Evolutionary conservation across 2,797 vertebrate species (phyloP).

Genomic region (Eospalax fontanierii): DNA sequence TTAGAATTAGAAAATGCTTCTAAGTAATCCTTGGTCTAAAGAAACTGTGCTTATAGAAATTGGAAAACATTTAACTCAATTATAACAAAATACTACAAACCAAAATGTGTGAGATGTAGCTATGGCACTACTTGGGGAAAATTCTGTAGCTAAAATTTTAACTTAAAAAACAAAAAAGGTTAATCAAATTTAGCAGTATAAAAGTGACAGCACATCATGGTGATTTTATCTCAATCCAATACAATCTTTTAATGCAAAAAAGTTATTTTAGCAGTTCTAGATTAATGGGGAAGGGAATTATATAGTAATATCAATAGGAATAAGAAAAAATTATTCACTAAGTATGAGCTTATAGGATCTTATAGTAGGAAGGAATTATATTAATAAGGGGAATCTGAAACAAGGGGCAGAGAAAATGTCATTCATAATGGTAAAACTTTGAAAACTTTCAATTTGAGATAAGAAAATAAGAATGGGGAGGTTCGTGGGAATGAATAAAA

Average conservation of each 20-base stretch:
- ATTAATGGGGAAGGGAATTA: slow-evolving; percentile 21
- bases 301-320: neutral
- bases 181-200: slow-evolving; percentile 47
- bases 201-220: neutral
- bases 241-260: slow-evolving; percentile 39
- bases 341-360: slow-evolving; percentile 18
- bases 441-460: slow-evolving; percentile 32
- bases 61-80: slow-evolving; percentile 11
- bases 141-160: slow-evolving; percentile 55
- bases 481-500: neutral
- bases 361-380: slow-evolving; percentile 43
- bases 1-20: slow-evolving; percentile 1
- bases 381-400: neutral
- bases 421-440: neutral
- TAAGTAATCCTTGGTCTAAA: slow-evolving; percentile 37
- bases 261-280: slow-evolving; percentile 53
- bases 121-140: neutral
- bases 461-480: neutral
- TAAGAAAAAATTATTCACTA: slow-evolving; percentile 38
- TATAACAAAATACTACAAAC: slow-evolving; percentile 12
- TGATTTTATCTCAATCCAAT: slow-evolving; percentile 31
- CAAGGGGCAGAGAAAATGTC: slow-evolving; percentile 19
- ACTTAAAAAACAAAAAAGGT: slow-evolving; percentile 46
- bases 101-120: neutral
- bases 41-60: slow-evolving; percentile 13